phyloP scores from a whole-genome alignment of 2,888 invertebrate species.

The Dimorphilus gyrociliatus region DNA sequence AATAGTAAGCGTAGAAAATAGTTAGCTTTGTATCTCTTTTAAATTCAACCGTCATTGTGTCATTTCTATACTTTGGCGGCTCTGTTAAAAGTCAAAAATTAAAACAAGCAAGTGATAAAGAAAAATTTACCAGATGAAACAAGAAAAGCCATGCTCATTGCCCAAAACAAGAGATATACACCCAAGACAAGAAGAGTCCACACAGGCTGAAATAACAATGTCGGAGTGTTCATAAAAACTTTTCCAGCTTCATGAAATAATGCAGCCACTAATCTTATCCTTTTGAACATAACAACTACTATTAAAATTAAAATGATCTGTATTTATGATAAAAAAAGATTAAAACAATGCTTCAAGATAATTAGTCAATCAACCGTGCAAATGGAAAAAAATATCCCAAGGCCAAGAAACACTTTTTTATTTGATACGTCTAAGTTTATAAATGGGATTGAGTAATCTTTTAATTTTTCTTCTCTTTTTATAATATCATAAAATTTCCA shows the following conservation, averaged over 20 bases:
- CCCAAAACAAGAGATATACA: constrained; percentile 68
- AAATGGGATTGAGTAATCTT: constrained; percentile 24
- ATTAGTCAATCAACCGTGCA: constrained; percentile 52
- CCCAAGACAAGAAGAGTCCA: constrained; percentile 59
- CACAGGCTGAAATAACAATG: constrained; percentile 55
- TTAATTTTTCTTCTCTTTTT: constrained; percentile 45
- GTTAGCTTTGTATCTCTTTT: constrained; percentile 21
- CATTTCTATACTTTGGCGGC: constrained; percentile 13
- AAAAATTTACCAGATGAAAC: constrained; percentile 45
- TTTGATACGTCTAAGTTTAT: constrained; percentile 66
- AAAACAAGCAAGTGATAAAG: not conserved
- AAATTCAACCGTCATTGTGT: constrained; percentile 18
- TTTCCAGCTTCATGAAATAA: constrained; percentile 76
- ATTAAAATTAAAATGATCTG: constrained; percentile 44
- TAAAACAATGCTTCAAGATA: not conserved
- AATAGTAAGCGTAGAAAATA: constrained; percentile 85
- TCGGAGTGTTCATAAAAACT: constrained; percentile 66
- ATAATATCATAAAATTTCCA: constrained; percentile 66
- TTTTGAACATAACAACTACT: constrained; percentile 51
- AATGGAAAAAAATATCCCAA: constrained; percentile 67
- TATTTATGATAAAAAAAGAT: constrained; percentile 39
- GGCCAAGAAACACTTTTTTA: constrained; percentile 64
- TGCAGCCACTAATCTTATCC: constrained; percentile 46
- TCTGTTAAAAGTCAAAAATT: constrained; percentile 5
- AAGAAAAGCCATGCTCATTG: constrained; percentile 62